These are phyloP conservation scores for Microtus montanus DNA, from an alignment of 2,113 vertebrate species.

Conservation along the genomic window DNA sequence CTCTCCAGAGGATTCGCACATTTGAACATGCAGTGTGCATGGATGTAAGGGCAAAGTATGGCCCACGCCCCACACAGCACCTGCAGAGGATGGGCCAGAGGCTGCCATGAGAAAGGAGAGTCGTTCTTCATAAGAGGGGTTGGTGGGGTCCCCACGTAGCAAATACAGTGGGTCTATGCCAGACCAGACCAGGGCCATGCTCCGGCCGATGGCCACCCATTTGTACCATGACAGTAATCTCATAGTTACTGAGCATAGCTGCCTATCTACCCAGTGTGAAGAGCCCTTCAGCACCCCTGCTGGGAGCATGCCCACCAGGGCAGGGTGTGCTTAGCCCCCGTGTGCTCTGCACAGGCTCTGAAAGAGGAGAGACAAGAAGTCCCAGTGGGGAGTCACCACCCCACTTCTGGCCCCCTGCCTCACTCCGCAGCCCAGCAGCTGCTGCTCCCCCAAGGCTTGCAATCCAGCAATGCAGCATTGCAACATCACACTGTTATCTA, in stretches of 20 bases:
- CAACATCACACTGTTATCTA: neutral
- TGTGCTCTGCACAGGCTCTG: neutral
- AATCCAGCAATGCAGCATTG: neutral
- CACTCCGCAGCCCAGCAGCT: neutral
- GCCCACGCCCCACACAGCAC: neutral
- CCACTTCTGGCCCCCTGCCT: neutral
- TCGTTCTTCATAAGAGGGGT: neutral
- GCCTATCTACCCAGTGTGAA: neutral
- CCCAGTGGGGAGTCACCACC: neutral
- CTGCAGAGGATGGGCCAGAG: neutral
- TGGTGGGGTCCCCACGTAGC: neutral
- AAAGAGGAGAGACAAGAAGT: neutral
- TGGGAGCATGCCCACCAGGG: neutral
- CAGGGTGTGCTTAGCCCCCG: neutral
- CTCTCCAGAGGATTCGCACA: constrained; percentile 48
- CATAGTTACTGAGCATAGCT: neutral
- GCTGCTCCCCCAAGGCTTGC: neutral
- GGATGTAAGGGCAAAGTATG: constrained; percentile 15
- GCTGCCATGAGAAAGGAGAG: neutral
- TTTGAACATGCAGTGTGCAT: constrained; percentile 70
- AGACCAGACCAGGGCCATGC: neutral
- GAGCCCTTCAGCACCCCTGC: neutral
- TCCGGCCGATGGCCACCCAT: neutral
- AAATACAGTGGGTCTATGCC: neutral
- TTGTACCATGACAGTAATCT: neutral